A percentile compares a stretch with the other conserved stretches of the same genome.
These are phyloP conservation scores for Hemibagrus guttatus DNA, from an alignment of 2,797 vertebrate genomes.

Conservation along the genomic window DNA sequence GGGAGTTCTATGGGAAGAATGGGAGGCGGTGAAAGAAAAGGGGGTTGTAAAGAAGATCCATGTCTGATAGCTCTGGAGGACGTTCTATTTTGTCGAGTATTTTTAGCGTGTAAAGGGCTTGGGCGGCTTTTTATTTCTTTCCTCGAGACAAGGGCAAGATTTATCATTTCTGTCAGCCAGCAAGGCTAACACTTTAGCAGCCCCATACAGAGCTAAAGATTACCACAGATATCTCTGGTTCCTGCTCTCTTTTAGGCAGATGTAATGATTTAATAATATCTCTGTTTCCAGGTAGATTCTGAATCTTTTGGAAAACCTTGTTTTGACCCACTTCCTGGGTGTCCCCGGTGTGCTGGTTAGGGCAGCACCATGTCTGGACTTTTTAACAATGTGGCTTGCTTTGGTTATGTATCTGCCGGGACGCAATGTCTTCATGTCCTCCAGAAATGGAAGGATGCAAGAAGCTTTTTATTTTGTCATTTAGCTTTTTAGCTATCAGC, in stretches of 20 bases:
- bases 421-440: neutral
- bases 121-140: slow-evolving; percentile 56
- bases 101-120: slow-evolving; percentile 74
- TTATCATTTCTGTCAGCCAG: slow-evolving; percentile 72
- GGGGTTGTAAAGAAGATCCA: slow-evolving; percentile 50
- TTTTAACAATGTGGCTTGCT: slow-evolving; percentile 9
- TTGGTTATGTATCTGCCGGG: neutral
- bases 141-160: slow-evolving; percentile 69
- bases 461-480: neutral
- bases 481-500: neutral
- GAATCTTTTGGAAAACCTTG: slow-evolving; percentile 11
- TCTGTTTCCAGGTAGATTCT: neutral
- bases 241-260: neutral
- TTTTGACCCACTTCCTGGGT: slow-evolving; percentile 30
- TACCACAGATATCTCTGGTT: neutral
- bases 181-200: slow-evolving; percentile 55
- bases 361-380: neutral
- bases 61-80: slow-evolving; percentile 63
- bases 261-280: neutral
- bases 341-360: neutral
- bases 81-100: slow-evolving; percentile 72
- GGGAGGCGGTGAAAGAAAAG: neutral
- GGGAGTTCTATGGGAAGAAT: slow-evolving; percentile 3
- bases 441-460: neutral
- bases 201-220: slow-evolving; percentile 30